Conservation (phyloP, 2,797 vertebrate species). For the Pelochelys cantorii region DNA sequence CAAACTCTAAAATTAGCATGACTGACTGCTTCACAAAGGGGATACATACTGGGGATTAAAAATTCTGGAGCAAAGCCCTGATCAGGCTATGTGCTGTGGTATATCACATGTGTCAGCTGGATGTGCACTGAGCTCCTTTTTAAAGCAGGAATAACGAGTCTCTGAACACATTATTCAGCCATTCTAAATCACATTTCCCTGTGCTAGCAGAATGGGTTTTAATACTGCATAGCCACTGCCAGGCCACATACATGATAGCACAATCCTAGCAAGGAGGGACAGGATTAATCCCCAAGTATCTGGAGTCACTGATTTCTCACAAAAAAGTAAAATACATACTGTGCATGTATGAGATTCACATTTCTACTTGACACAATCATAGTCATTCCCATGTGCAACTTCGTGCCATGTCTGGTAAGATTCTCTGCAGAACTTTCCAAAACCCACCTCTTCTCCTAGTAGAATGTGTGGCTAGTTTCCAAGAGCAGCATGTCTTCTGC, state of each 20-base stretch:
- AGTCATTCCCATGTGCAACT: background rate
- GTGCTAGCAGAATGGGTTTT: background rate
- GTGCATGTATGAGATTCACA: background rate
- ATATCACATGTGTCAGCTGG: background rate
- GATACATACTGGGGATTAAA: background rate
- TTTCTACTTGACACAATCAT: background rate
- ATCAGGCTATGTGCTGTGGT: background rate
- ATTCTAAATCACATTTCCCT: background rate
- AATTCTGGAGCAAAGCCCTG: no score
- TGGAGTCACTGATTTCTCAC: background rate
- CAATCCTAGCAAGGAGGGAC: background rate
- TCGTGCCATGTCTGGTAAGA: background rate
- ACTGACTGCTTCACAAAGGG: no score
- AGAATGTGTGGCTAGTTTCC: background rate
- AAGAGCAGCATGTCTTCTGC: background rate
- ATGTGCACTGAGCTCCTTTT: no score
- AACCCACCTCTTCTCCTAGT: background rate
- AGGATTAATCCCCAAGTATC: background rate
- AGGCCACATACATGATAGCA: background rate
- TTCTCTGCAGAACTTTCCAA: background rate
- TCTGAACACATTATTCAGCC: background rate
- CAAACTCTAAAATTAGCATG: no score
- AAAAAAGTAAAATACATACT: background rate
- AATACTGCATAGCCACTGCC: background rate
- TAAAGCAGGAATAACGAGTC: no score